phyloP scores from a whole-genome alignment of 2,888 invertebrate genomes.

The Amphiduros pacificus region DNA sequence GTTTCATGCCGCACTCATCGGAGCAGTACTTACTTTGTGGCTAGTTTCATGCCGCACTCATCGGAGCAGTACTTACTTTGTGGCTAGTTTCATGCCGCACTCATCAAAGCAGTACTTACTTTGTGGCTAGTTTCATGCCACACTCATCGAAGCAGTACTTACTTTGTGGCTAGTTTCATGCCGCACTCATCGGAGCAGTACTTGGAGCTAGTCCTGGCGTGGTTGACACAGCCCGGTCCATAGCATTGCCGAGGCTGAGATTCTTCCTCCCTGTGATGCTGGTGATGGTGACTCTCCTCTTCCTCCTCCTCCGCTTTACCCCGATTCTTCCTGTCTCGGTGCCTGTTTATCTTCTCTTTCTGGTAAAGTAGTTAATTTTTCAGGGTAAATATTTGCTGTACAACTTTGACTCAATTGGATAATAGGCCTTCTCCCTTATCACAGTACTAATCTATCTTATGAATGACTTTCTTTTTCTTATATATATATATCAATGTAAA shows the following conservation, averaged over 20 bases:
- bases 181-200: constrained; percentile 94
- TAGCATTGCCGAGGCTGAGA: constrained; percentile 77
- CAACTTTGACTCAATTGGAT: no score
- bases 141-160: constrained; percentile 33
- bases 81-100: not conserved
- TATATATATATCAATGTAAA: no score
- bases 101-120: constrained; percentile 78
- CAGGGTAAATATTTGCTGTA: no score
- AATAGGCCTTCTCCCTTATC: no score
- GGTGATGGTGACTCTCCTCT: not conserved
- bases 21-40: not conserved
- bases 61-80: not conserved
- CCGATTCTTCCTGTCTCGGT: no score
- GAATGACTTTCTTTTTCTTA: no score
- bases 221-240: constrained; percentile 83
- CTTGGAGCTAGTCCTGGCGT: constrained; percentile 80
- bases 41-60: not conserved
- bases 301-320: not conserved
- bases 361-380: no score
- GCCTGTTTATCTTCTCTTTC: no score
- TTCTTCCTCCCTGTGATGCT: constrained; percentile 33
- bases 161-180: constrained; percentile 82
- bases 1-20: no score
- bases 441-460: no score
- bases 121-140: no score